Evolutionary conservation across 2,888 invertebrate genomes (phyloP), one percentile per base, ranked within the genome.

Genomic region (Amiota mariae): DNA sequence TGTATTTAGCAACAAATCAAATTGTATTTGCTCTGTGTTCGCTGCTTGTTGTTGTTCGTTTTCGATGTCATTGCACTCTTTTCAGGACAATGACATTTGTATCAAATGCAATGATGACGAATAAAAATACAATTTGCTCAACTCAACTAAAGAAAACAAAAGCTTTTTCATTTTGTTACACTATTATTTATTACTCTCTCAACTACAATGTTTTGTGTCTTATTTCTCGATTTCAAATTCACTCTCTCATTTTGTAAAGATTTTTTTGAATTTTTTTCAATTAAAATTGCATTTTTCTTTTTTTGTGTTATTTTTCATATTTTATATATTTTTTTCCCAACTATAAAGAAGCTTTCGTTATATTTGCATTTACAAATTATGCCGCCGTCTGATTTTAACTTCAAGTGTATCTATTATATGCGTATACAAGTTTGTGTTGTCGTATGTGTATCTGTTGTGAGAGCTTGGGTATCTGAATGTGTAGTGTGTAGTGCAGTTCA

Each of bases 31-130:
- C 54, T 20, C 24, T 59, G 59, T 11, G 59, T 20, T 59, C 10
- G 59, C 11, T 59, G n/a, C 1, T 36, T 0, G 6, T 36, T 3
- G 24, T 24, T 36, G 63, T 36, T 11, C 13, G n/a, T 15, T 46
- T 20, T 63, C 63, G 46, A 36, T 63, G 81, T 79, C 82, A 75
- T 76, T 82, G 81, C 77, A 80, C 82, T 78, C 72, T 71, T 75
- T 77, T 61, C 82, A 81, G 81, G 82, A 81, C 82, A 81, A 75
- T 82, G 82, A 80, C 82, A 76, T 63, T 20, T 36, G 36, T 24
- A 64, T n/a, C 64, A 36, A 36, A 64, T 64, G 64, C 36, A 46
- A 36, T 46, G 36, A 63, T 63, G 63, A 63, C 63, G 63, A 36
- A 63, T 46, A 12, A 11, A 36, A 36, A 36, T 36, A 36, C 36